Base-by-base conservation (phyloP, 2,113 vertebrate species). In the Protomyctophum bolini region DNA sequence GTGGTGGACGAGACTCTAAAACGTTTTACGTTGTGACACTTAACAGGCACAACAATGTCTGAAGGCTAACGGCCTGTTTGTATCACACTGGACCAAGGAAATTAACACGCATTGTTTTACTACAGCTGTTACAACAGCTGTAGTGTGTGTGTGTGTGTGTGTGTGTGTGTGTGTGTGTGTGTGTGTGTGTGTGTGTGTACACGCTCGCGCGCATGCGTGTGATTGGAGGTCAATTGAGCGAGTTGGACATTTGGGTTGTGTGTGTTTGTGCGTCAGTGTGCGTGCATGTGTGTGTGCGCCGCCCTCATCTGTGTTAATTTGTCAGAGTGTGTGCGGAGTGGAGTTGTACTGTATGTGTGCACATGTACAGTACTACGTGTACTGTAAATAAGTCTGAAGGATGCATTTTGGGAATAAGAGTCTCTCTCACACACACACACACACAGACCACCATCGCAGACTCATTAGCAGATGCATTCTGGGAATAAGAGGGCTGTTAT, bases 251-350 rank as follows among this genome's bases (percentile, higher is more conserved):
- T 8, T 49, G 48, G 6, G 47, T n/a, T 14, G 54, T n/a, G 54
- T 56, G 54, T 56, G 54, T 56, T 11, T 56, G 56, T 58, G 56
- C 10, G 56, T 21, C 15, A 28, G 54, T 56, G 56, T 58, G 56
- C 10, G 56, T 58, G 21, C 21, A 21, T 21, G 21, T 21, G 21
- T 21, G 21, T 21, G 21, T 21, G 21, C 21, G 21, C 21, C 21
- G 21, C 21, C 21, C 21, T 1, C 21, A 21, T 21, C 21, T 21
- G 21, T 21, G 21, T 21, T 21, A 1, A 21, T 21, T 21, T 21
- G 21, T 21, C 21, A 21, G 21, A 21, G 21, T 21, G 21, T 21
- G 21, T 21, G 21, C 21, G 21, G 21, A 2, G 21, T 21, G 21
- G 21, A 21, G 21, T 21, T 21, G 21, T 21, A 21, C 21, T 21